phyloP scores from a whole-genome alignment of 2,113 vertebrate species.

The Gymnarchus niloticus region DNA sequence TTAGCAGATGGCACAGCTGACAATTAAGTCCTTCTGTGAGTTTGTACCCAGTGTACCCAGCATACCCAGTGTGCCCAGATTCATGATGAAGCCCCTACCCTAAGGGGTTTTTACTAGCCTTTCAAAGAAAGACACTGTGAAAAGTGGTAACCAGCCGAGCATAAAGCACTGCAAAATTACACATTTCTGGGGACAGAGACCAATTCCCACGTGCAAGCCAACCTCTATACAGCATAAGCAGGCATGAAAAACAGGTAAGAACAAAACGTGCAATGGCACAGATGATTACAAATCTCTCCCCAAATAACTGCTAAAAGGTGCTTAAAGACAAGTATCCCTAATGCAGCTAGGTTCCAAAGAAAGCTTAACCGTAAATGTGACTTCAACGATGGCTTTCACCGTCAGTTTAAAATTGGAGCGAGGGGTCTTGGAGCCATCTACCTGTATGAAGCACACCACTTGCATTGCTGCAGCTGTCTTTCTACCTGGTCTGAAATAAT shows the following conservation, averaged over 20 bases:
- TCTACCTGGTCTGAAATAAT: not conserved
- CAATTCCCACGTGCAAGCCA: not conserved
- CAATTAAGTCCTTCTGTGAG: not conserved
- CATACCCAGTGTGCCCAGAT: not conserved
- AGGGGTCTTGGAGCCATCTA: not conserved
- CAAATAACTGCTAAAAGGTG: not conserved
- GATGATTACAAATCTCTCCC: not conserved
- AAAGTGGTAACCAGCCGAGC: not conserved
- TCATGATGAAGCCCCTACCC: not conserved
- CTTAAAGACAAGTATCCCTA: not conserved
- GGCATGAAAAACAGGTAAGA: not conserved
- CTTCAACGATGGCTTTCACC: not conserved
- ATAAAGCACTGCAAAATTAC: not conserved
- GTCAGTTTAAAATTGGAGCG: not conserved
- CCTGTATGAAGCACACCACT: not conserved
- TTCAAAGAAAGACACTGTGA: not conserved
- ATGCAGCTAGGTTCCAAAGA: not conserved
- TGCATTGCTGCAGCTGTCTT: not conserved
- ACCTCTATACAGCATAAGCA: too few species aligned
- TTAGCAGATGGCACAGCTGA: not conserved
- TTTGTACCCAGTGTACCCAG: not conserved
- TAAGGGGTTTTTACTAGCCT: not conserved
- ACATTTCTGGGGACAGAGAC: not conserved
- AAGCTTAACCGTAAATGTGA: not conserved
- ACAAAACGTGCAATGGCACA: not conserved